Conservation (phyloP, 1,140 invertebrate genomes). For the Carposina sasakii region DNA sequence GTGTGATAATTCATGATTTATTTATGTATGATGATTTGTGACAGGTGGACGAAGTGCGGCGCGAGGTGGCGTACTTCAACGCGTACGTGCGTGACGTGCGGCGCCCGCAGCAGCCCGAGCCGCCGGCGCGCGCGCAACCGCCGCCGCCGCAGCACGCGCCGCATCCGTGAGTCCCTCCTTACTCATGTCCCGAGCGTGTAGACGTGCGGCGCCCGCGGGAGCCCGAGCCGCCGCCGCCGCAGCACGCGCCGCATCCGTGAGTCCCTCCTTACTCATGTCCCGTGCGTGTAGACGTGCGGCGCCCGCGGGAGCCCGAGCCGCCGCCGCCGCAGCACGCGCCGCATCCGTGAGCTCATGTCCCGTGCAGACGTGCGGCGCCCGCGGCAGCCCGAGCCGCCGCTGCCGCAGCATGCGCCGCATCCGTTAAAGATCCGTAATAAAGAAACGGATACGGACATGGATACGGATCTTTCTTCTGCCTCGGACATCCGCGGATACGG, state of each 20-base stretch:
- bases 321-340: conserved; percentile 75
- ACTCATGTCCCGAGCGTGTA: no score
- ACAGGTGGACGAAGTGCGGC: conserved; percentile 92
- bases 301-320: conserved; percentile 93
- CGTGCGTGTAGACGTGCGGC: conserved; percentile 93
- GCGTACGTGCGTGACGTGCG: conserved; percentile 97
- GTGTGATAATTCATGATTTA: no score
- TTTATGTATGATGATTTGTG: no score
- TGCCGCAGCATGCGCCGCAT: conserved; percentile 61
- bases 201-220: conserved; percentile 96
- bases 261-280: no score
- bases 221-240: conserved; percentile 84
- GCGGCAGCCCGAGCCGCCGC: conserved; percentile 86
- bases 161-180: conserved; percentile 9
- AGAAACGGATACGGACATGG: no score
- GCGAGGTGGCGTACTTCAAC: conserved; percentile 98
- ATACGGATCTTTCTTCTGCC: no score
- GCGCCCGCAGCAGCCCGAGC: conserved; percentile 94
- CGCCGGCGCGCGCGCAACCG: conserved; percentile 74
- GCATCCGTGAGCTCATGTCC: no score
- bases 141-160: conserved; percentile 60
- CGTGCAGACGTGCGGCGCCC: conserved; percentile 92
- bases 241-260: conserved; percentile 69
- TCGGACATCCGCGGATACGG: no score
- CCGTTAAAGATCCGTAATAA: no score